Percentiles rank a stretch among this genome's conserved stretches.
These are phyloP conservation scores for Odontophorus gujanensis DNA, from an alignment of 2,113 vertebrate genomes.

Conservation along the genomic window DNA sequence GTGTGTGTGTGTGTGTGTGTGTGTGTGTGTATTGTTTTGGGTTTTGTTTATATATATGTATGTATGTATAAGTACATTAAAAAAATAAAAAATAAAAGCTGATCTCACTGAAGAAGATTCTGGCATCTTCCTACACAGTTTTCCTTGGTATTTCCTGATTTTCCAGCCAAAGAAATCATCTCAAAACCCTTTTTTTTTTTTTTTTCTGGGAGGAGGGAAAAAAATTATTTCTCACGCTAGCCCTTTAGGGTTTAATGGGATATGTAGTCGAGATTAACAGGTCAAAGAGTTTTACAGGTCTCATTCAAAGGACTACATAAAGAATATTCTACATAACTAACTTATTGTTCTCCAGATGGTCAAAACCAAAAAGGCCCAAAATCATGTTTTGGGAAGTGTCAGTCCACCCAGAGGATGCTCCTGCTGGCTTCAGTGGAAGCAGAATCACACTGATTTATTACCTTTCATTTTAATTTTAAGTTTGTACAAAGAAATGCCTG, in stretches of 20 bases:
- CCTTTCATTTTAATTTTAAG: neutral
- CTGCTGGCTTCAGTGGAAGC: slow-evolving; percentile 43
- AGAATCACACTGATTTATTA: neutral
- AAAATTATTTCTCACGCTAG: slow-evolving; percentile 63
- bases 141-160: slow-evolving; percentile 73
- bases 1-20: no score
- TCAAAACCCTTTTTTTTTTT: slow-evolving; percentile 31
- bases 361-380: slow-evolving; percentile 64
- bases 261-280: slow-evolving; percentile 48
- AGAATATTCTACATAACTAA: slow-evolving; percentile 31
- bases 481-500: slow-evolving; percentile 21
- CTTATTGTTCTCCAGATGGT: slow-evolving; percentile 53
- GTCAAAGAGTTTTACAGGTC: slow-evolving; percentile 52
- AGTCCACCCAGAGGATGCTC: slow-evolving; percentile 34
- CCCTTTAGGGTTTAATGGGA: slow-evolving; percentile 59
- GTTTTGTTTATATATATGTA: no score
- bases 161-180: slow-evolving; percentile 73
- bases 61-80: neutral
- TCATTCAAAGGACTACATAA: slow-evolving; percentile 36
- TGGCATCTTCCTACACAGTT: slow-evolving; percentile 71
- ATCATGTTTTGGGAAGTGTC: slow-evolving; percentile 48
- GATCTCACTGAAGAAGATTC: slow-evolving; percentile 71
- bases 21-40: no score
- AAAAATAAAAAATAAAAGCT: slow-evolving; percentile 39
- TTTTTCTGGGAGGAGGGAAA: neutral